phyloP scores from a whole-genome alignment of 1,140 invertebrate species.

The Caerostris extrusa region DNA sequence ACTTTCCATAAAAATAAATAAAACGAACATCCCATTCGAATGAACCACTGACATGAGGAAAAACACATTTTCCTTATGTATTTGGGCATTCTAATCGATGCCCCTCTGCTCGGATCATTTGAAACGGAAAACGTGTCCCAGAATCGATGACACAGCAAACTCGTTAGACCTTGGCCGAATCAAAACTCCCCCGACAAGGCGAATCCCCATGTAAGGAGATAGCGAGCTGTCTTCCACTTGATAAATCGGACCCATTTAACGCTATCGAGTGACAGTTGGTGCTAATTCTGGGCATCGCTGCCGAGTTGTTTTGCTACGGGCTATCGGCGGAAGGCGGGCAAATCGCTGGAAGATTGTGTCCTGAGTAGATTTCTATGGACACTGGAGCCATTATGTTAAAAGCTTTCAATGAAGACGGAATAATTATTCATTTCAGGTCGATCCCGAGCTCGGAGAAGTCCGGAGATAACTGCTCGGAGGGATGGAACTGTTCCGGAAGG shows the following conservation, averaged over 20 bases:
- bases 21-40: neutral
- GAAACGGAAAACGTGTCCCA: neutral
- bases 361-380: conserved; percentile 16
- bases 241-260: conserved; percentile 59
- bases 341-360: conserved; percentile 56
- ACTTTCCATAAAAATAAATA: no score
- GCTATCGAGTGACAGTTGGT: conserved; percentile 42
- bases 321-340: conserved; percentile 3
- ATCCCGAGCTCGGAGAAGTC: conserved; percentile 71
- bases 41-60: neutral
- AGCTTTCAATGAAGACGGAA: conserved; percentile 37
- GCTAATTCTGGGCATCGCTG: conserved; percentile 12
- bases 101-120: neutral
- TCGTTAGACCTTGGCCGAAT: neutral
- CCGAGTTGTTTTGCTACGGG: conserved; percentile 39
- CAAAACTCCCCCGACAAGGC: conserved; percentile 26
- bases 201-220: conserved; percentile 43
- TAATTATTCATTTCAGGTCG: conserved; percentile 74
- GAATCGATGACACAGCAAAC: conserved; percentile 10
- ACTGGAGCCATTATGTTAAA: conserved; percentile 48
- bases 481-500: conserved; percentile 68
- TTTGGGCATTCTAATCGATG: neutral
- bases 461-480: conserved; percentile 73
- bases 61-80: neutral
- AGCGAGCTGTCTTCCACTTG: conserved; percentile 51